Evolutionary conservation across 2,888 invertebrate species (phyloP), one percentile per base, ranked within the genome.

Genomic region (Drosophila histrio): DNA sequence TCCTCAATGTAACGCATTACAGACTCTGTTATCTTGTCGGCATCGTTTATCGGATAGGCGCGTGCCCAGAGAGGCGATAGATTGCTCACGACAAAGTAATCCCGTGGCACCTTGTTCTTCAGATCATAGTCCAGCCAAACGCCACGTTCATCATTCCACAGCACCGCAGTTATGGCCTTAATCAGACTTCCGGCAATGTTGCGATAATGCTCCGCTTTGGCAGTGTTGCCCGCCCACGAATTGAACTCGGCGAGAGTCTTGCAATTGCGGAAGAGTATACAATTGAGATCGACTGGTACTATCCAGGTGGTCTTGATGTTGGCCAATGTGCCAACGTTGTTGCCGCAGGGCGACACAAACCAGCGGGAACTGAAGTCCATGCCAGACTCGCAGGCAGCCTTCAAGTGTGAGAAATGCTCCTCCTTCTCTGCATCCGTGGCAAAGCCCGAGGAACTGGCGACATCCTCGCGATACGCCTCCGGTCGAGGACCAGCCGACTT

Each of bases 361-460:
- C 98, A 98, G 43, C 98, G 93, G 1, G 96, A 95, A 0, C 97
- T 97, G 91, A 98, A 99, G 89, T 98, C 98, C 98, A 97, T 98
- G 1, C 98, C 98, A 0, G 97, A 97, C 91, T 98, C 98, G 0
- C 98, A 97, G 0, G 96, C 98, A 0, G 98, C 95, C 87, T 97
- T 97, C 24, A 98, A 85, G 88, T 98, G 95, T 0, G 96, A 94
- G 90, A 96, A 97, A 73, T 96, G 93, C 19, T 93, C 93, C 72
- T 95, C 94, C 68, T 94, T 94, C 58, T 94, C 93, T 2, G 92
- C 92, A 0, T 91, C 83, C 0, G 93, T 92, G 28, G 92, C 91
- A 57, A 95, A 94, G 68, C 46, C 90, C 89, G 78, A 89, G 0
- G 94, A 94, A 53, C 92, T 93, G 72, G 93, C 93, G 0, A 95